These are phyloP conservation scores for Drosophila sulfurigaster DNA, from an alignment of 1,140 invertebrate genomes.

Conservation along the genomic window DNA sequence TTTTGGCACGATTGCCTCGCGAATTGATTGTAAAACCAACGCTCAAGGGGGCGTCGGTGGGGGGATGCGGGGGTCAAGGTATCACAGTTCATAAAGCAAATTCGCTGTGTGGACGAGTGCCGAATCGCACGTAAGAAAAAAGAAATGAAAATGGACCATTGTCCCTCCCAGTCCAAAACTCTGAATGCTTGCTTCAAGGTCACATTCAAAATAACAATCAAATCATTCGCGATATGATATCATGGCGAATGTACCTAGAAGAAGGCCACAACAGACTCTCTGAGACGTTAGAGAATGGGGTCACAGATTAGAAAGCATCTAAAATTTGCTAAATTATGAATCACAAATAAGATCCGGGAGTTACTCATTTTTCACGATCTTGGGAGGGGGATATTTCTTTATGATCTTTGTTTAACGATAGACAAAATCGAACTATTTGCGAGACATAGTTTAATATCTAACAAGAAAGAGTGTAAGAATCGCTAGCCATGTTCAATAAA, in stretches of 20 bases:
- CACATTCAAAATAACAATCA: conserved; percentile 2
- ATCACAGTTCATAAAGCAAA: conserved; percentile 1
- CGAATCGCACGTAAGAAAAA: conserved; percentile 36
- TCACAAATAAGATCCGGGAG: too few species aligned
- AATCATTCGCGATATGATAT: conserved; percentile 2
- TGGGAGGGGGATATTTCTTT: too few species aligned
- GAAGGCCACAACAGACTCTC: neutral
- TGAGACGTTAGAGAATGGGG: neutral
- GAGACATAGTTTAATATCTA: too few species aligned
- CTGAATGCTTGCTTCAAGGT: neutral
- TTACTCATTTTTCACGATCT: too few species aligned
- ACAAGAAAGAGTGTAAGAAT: too few species aligned
- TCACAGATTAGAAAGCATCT: neutral
- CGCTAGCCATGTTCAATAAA: too few species aligned
- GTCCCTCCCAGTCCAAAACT: neutral
- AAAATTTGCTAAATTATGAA: too few species aligned
- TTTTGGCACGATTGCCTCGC: conserved; percentile 1
- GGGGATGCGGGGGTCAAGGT: neutral
- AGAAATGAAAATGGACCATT: conserved; percentile 29
- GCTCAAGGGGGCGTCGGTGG: neutral
- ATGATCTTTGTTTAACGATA: too few species aligned
- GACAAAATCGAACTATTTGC: too few species aligned
- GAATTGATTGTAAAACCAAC: conserved; percentile 12
- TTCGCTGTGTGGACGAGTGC: conserved; percentile 28
- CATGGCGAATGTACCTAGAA: conserved; percentile 9